Conservation (phyloP, 2,888 invertebrate species). For the Trichogramma dendrolimi region DNA sequence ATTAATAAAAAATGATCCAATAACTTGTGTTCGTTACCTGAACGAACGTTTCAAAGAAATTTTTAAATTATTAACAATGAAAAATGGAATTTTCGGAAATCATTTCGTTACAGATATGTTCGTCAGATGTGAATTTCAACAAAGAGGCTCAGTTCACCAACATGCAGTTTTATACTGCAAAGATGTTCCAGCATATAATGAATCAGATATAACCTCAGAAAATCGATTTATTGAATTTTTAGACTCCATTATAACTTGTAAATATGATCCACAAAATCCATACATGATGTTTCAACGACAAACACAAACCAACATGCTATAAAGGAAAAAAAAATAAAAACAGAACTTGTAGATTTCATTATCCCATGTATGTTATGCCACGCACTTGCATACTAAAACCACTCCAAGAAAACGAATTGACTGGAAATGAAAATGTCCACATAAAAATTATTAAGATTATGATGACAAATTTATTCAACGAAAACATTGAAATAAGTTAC, state of each 20-base stretch:
- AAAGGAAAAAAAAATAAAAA: constrained; percentile 14
- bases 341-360: constrained; percentile 13
- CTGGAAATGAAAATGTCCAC: not conserved
- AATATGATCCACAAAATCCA: constrained; percentile 12
- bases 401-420: not conserved
- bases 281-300: constrained; percentile 11
- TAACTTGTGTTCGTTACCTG: not conserved
- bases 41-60: not conserved
- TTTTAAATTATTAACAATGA: constrained; percentile 1
- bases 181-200: not conserved
- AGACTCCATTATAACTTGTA: constrained; percentile 16
- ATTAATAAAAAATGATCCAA: constrained; percentile 10
- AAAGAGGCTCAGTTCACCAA: constrained; percentile 23
- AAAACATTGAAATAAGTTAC: not conserved
- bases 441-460: not conserved
- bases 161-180: constrained; percentile 7
- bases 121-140: constrained; percentile 27
- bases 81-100: constrained; percentile 13
- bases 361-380: constrained; percentile 14
- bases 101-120: constrained; percentile 17
- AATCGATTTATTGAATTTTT: constrained; percentile 13
- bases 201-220: not conserved
- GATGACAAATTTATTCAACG: not conserved
- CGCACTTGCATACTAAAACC: constrained; percentile 14
- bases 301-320: constrained; percentile 15